These are phyloP conservation scores for Hybos culiciformis DNA, from an alignment of 2,888 invertebrate species.

Conservation along the genomic window DNA sequence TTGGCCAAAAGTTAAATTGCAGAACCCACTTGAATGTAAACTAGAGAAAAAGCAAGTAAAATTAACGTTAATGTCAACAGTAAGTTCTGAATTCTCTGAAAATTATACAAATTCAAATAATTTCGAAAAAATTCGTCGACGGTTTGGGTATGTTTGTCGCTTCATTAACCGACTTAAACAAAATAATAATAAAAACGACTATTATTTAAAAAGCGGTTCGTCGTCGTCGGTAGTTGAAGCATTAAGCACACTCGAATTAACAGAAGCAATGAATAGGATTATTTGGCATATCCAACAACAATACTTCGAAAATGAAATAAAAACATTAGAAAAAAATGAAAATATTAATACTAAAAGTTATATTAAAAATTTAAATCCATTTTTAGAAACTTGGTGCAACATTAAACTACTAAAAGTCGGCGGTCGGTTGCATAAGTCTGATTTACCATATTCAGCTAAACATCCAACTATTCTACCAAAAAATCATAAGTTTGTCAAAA, in stretches of 20 bases:
- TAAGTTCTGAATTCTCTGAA: no score
- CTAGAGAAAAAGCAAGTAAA: no score
- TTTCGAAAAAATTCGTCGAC: neutral
- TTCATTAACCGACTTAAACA: no score
- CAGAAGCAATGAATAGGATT: neutral
- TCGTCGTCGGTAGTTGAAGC: no score
- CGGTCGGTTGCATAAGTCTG: neutral
- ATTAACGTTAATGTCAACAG: no score
- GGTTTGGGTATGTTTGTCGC: neutral
- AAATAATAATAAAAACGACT: no score
- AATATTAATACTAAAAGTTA: neutral
- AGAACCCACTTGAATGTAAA: no score
- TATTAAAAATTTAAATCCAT: neutral
- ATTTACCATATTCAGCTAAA: slow-evolving; percentile 1
- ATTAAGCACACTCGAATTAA: neutral
- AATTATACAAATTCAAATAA: neutral
- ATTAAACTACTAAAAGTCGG: slow-evolving; percentile 1
- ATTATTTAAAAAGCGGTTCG: no score
- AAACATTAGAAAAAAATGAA: no score
- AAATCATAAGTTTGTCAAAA: neutral
- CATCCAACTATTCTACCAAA: slow-evolving; percentile 4
- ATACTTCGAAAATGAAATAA: neutral
- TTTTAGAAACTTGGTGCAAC: neutral
- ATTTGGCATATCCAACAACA: neutral
- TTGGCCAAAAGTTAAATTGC: slow-evolving; percentile 2